Evolutionary conservation across 2,888 invertebrate species (phyloP).

Genomic region (Drosophila meridionalis): DNA sequence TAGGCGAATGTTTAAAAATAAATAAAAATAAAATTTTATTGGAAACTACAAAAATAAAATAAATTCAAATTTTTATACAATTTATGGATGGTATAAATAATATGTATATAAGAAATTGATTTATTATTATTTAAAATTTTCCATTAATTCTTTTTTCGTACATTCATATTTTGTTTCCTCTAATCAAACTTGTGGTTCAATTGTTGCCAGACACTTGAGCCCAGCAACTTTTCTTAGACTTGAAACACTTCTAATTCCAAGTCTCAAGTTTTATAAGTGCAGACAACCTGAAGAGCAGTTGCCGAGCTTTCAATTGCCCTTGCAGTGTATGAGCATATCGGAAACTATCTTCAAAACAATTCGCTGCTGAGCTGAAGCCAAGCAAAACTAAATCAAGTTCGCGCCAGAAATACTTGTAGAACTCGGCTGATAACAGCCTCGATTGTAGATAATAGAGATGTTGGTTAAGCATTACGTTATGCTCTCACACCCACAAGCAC

Average conservation of each 20-base stretch:
- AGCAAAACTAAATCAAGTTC: constrained; percentile 15
- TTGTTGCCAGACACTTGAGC: not conserved
- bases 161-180: not conserved
- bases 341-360: constrained; percentile 4
- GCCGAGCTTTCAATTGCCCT: not conserved
- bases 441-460: constrained; percentile 32
- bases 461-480: constrained; percentile 7
- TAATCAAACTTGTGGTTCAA: not conserved
- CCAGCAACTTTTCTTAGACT: not conserved
- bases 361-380: not conserved
- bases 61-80: no score
- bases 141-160: not conserved
- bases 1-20: no score
- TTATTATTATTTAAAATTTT: not conserved
- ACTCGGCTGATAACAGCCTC: constrained; percentile 5
- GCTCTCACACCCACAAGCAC: not conserved
- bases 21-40: not conserved
- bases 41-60: no score
- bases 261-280: not conserved
- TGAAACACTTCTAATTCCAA: not conserved
- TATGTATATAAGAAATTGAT: no score
- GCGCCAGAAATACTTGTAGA: constrained; percentile 9
- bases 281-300: not conserved
- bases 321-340: not conserved
- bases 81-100: no score